Conservation (phyloP, 2,797 vertebrate genomes). For the Amphiprion clarkii region DNA sequence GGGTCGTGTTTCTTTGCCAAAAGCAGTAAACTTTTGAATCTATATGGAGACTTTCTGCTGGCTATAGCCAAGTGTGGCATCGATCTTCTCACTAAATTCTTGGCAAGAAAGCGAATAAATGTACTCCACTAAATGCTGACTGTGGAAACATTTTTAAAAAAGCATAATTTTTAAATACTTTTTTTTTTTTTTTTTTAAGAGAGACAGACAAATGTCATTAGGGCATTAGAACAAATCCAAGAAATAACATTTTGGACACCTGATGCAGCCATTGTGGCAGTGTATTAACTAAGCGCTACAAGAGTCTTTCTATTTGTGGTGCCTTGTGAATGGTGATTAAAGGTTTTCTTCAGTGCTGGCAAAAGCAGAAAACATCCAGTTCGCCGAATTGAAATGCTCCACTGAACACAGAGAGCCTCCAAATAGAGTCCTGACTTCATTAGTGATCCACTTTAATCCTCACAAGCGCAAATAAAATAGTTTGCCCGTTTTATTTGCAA, state of each 20-base stretch:
- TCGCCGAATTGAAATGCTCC: conserved; percentile 30
- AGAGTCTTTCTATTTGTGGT: neutral
- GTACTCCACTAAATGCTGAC: neutral
- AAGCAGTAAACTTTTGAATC: neutral
- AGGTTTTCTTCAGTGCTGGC: conserved; percentile 18
- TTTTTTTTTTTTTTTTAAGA: neutral
- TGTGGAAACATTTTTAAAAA: neutral
- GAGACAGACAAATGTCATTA: neutral
- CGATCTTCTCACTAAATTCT: neutral
- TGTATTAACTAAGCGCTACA: neutral
- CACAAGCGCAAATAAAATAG: conserved; percentile 58
- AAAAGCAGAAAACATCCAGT: conserved; percentile 37
- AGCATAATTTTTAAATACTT: too few relatives aligned
- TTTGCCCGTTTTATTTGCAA: conserved; percentile 62
- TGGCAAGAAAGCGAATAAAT: neutral
- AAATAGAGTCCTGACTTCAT: conserved; percentile 45
- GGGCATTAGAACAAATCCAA: neutral
- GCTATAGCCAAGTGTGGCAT: neutral
- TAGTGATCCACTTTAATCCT: conserved; percentile 53
- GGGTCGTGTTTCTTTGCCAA: neutral
- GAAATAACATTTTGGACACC: neutral
- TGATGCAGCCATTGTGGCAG: neutral
- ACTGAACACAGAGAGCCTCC: conserved; percentile 21
- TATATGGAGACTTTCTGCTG: neutral
- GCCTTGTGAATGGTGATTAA: conserved; percentile 30